Evolutionary conservation across 2,888 invertebrate genomes (phyloP).

Genomic region (Hylaea fasciaria): DNA sequence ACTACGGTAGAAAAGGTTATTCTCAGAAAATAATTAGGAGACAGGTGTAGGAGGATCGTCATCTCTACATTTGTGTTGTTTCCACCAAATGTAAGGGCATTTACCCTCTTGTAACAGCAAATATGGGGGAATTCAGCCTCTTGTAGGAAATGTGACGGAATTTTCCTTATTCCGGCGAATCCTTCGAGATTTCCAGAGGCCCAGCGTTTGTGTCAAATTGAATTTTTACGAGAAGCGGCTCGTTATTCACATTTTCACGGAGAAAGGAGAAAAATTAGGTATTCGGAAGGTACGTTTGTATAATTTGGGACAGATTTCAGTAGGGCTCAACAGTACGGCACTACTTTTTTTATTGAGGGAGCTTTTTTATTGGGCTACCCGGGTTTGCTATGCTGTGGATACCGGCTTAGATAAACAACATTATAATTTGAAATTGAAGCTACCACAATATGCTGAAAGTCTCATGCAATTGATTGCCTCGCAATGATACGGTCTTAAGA

Average conservation of each 20-base stretch:
- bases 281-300: slow-evolving; percentile 9
- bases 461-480: too few species aligned
- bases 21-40: slow-evolving; percentile 22
- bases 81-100: slow-evolving; percentile 8
- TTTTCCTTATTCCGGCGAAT: slow-evolving; percentile 40
- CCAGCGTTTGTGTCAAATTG: slow-evolving; percentile 44
- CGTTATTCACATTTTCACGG: slow-evolving; percentile 35
- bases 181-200: slow-evolving; percentile 33
- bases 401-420: not conserved
- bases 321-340: too few species aligned
- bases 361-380: too few species aligned
- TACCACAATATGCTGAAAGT: too few species aligned
- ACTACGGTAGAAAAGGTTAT: slow-evolving; percentile 1
- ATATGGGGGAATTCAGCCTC: slow-evolving; percentile 14
- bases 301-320: slow-evolving; percentile 2
- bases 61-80: slow-evolving; percentile 11
- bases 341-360: too few species aligned
- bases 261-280: slow-evolving; percentile 25
- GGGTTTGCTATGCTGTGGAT: too few species aligned
- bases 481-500: too few species aligned
- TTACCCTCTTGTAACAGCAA: slow-evolving; percentile 14
- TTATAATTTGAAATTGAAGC: not conserved
- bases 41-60: slow-evolving; percentile 18
- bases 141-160: slow-evolving; percentile 25
- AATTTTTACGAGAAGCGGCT: slow-evolving; percentile 40